Evolutionary conservation across 2,888 invertebrate species (phyloP), one percentile per base, ranked within the genome.

Genomic region (Charanyca ferruginea): DNA sequence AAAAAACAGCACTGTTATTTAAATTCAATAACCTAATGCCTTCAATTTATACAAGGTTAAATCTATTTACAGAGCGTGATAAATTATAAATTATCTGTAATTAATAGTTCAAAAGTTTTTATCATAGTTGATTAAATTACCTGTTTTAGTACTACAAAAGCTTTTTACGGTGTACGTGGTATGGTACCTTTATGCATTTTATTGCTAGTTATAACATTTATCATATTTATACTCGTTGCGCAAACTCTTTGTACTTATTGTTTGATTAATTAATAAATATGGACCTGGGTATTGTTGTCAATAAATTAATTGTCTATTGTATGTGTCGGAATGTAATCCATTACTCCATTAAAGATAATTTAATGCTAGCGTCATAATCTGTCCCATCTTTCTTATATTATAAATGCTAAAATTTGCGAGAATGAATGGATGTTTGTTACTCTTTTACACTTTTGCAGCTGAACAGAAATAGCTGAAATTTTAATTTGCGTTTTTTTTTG

Each of bases 261-360:
- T 52, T 45, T 63, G 70, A 73, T 55, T 69, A 54, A 52, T 63
- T 52, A 38, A 54, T 61, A 20, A 58, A 57, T 75, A 48, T 32
- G 13, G 7, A 18, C 47, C 35, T 23, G 41, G 57, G 18, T 9
- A 18, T 55, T 57, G 51, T 47, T 25, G 53, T 44, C 57, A 54
- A 45, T 73, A 59, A 49, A 66, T 73, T 16, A 0, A 54, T 42
- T 25, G 41, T 23, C 25, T 38, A 38, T 57, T 55, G 55, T 70
- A 55, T 13, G 38, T 38, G 7, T 47, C 45, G 20, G 32, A n/a
- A n/a, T 54, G 42, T 51, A 4, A 38, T n/a, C 7, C 28, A 38
- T 18, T 20, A 35, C 1, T 23, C 13, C 11, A 18, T 44, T 38
- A 32, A 32, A 32, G 11, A 1, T 32, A 0, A 11, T 32, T 9